Evolutionary conservation across 2,113 vertebrate species (phyloP).

Genomic region (Prietella phreatophila): DNA sequence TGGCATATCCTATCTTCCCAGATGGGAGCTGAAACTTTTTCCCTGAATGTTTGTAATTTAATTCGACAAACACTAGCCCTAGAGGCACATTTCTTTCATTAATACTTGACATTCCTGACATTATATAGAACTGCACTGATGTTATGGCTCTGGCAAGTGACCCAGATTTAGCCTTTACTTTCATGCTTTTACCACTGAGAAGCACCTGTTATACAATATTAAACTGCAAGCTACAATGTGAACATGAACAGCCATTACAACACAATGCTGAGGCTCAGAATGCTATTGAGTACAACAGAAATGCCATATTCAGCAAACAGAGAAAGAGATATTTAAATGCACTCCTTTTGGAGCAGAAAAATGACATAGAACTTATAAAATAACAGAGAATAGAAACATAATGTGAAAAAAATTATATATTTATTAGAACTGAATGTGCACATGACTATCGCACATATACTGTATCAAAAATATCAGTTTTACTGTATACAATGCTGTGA

Average conservation of each 20-base stretch:
- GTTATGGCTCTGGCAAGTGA: conserved; percentile 69
- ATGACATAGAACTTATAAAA: neutral
- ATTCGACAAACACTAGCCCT: conserved; percentile 73
- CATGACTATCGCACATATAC: neutral
- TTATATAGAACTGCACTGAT: conserved; percentile 63
- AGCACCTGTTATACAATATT: conserved; percentile 69
- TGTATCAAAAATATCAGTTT: neutral
- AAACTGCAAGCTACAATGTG: conserved; percentile 58
- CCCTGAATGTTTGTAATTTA: conserved; percentile 73
- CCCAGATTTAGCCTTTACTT: conserved; percentile 72
- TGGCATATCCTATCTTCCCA: conserved; percentile 63
- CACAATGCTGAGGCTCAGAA: conserved; percentile 34
- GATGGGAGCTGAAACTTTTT: conserved; percentile 72
- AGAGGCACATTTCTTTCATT: conserved; percentile 72
- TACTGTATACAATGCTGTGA: neutral
- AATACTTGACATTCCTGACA: conserved; percentile 73
- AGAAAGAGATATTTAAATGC: neutral
- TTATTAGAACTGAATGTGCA: neutral
- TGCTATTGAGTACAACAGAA: conserved; percentile 1
- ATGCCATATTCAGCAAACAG: neutral
- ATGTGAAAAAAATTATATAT: neutral
- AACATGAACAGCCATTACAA: conserved; percentile 56
- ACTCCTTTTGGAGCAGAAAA: neutral
- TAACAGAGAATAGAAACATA: neutral
- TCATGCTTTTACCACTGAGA: conserved; percentile 67